phyloP scores from a whole-genome alignment of 53 echinoderm and acorn worm species.

The Antedon mediterranea region DNA sequence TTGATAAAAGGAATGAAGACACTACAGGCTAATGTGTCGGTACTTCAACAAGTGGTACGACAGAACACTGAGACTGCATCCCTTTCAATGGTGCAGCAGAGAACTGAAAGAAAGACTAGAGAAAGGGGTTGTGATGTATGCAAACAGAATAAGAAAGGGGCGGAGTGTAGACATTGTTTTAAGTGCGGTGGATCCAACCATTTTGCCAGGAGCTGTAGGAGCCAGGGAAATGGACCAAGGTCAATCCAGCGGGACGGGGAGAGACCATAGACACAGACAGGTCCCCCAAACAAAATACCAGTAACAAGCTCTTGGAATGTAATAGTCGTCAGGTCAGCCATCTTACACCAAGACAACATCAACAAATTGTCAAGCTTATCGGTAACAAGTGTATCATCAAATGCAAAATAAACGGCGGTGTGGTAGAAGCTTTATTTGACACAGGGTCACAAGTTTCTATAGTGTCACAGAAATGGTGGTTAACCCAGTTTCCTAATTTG shows the following conservation, averaged over 20 bases:
- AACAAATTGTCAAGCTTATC: constrained; percentile 3
- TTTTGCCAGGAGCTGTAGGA: neutral
- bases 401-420: neutral
- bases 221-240: constrained; percentile 20
- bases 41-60: neutral
- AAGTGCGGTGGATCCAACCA: neutral
- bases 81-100: too few species aligned
- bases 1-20: neutral
- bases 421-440: neutral
- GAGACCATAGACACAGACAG: neutral
- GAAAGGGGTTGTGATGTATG: neutral
- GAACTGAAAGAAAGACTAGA: neutral
- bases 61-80: too few species aligned
- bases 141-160: neutral
- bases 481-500: too few species aligned
- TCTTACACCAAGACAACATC: neutral
- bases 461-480: too few species aligned
- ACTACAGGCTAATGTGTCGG: constrained; percentile 3
- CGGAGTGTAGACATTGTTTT: neutral
- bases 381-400: constrained; percentile 4
- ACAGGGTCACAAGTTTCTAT: too few species aligned
- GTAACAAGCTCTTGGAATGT: neutral
- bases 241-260: constrained; percentile 17
- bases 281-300: neutral
- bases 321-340: neutral